phyloP scores from a whole-genome alignment of 2,888 invertebrate genomes.

The Caradrina clavipalpis region DNA sequence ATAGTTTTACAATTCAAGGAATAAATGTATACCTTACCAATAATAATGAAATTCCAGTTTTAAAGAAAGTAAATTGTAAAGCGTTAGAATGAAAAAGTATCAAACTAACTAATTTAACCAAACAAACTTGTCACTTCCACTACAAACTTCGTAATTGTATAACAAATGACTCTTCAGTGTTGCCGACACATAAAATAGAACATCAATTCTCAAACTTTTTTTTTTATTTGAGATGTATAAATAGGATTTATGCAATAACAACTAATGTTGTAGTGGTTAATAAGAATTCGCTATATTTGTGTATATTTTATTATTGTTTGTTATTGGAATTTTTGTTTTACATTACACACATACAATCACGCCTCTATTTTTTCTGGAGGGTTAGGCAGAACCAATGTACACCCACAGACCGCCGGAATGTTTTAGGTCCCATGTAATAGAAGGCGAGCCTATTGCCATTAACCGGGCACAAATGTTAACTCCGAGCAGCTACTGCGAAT shows the following conservation, averaged over 20 bases:
- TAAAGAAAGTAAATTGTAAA: not conserved
- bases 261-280: slow-evolving; percentile 8
- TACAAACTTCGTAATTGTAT: slow-evolving; percentile 50
- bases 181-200: slow-evolving; percentile 33
- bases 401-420: too few species aligned
- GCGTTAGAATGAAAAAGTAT: not conserved
- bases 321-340: not conserved
- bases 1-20: not conserved
- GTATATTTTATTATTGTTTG: not conserved
- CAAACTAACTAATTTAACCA: slow-evolving; percentile 7
- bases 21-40: not conserved
- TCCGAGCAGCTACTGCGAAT: too few species aligned
- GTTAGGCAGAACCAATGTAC: too few species aligned
- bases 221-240: slow-evolving; percentile 51
- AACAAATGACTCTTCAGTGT: slow-evolving; percentile 51
- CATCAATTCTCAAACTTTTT: slow-evolving; percentile 55
- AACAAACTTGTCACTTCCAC: slow-evolving; percentile 45
- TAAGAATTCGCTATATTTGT: slow-evolving; percentile 18
- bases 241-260: slow-evolving; percentile 49
- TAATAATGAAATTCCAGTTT: not conserved
- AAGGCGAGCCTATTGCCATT: too few species aligned
- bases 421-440: too few species aligned
- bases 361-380: too few species aligned
- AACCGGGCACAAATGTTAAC: too few species aligned
- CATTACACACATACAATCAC: too few species aligned